Evolutionary conservation across 2,888 invertebrate species (phyloP).

Genomic region (Trachelus iudaicus): DNA sequence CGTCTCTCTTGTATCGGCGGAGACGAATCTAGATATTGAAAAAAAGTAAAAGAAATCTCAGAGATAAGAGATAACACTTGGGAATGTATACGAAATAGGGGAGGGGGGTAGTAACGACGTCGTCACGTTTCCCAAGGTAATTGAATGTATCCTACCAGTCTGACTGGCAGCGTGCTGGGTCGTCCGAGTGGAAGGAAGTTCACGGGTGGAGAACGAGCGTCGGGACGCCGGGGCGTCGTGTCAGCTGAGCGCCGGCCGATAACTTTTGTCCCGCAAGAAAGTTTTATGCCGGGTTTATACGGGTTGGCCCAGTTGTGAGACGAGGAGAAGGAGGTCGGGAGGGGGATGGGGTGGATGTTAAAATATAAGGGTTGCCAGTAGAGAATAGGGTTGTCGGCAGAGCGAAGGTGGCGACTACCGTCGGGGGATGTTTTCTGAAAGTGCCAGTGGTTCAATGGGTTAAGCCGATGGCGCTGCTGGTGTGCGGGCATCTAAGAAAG

Average conservation of each 20-base stretch:
- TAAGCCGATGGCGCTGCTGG: not conserved
- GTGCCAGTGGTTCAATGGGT: not conserved
- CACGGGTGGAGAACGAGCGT: slow-evolving; percentile 2
- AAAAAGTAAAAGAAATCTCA: not conserved
- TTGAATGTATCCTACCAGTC: not conserved
- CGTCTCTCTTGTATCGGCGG: not conserved
- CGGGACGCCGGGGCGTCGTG: slow-evolving; percentile 14
- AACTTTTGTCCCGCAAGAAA: slow-evolving; percentile 32
- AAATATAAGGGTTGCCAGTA: not conserved
- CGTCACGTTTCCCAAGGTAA: not conserved
- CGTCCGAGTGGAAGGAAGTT: not conserved
- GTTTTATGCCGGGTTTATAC: slow-evolving; percentile 31
- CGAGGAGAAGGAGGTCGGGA: not conserved
- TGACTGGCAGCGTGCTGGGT: not conserved
- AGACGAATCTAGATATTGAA: not conserved
- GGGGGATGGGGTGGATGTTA: not conserved
- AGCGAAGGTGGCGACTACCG: slow-evolving; percentile 14
- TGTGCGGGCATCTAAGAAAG: not conserved
- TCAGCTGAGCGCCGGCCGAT: slow-evolving; percentile 35
- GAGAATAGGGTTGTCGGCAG: slow-evolving; percentile 14
- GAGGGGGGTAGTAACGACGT: not conserved
- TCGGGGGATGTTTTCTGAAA: not conserved
- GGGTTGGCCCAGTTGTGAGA: slow-evolving; percentile 32
- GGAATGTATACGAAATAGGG: too few species aligned
- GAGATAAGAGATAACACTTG: not conserved